These are phyloP conservation scores for Colletes latitarsis DNA, from an alignment of 1,140 invertebrate genomes.

Conservation along the genomic window DNA sequence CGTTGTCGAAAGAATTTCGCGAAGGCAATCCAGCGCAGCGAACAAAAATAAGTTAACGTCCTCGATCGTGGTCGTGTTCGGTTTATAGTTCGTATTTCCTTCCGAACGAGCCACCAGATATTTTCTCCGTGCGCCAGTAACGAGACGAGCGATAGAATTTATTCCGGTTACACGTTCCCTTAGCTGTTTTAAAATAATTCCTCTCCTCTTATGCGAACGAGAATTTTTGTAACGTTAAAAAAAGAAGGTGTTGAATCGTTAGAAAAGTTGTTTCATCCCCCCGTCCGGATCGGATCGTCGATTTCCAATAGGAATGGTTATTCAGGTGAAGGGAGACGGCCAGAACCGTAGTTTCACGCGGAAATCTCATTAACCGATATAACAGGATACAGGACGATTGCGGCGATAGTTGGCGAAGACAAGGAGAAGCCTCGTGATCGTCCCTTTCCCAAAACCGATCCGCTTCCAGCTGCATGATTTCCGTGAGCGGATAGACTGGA, in stretches of 20 bases:
- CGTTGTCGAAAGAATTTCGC: background rate
- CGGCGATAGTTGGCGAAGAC: constrained; percentile 13
- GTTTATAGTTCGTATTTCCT: too few relatives aligned
- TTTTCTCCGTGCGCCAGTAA: too few relatives aligned
- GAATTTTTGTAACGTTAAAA: too few relatives aligned
- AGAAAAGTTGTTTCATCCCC: too few relatives aligned
- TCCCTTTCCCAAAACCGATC: constrained; percentile 30
- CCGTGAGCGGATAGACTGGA: constrained; percentile 28
- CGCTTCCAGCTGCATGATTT: constrained; percentile 29
- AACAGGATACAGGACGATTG: constrained; percentile 40
- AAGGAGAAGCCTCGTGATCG: constrained; percentile 11
- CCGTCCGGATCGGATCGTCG: background rate
- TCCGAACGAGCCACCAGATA: background rate
- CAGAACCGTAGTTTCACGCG: background rate
- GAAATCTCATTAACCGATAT: constrained; percentile 41
- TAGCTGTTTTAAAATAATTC: too few relatives aligned
- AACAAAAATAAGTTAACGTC: constrained; percentile 13
- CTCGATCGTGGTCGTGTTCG: background rate
- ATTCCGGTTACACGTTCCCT: too few relatives aligned
- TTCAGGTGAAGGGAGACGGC: background rate
- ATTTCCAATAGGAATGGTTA: constrained; percentile 5
- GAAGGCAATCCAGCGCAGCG: background rate
- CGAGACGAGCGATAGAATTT: too few relatives aligned
- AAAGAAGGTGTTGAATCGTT: too few relatives aligned
- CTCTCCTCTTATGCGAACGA: too few relatives aligned